Base-by-base conservation (phyloP, 2,113 vertebrate species). In the Oplegnathus fasciatus region DNA sequence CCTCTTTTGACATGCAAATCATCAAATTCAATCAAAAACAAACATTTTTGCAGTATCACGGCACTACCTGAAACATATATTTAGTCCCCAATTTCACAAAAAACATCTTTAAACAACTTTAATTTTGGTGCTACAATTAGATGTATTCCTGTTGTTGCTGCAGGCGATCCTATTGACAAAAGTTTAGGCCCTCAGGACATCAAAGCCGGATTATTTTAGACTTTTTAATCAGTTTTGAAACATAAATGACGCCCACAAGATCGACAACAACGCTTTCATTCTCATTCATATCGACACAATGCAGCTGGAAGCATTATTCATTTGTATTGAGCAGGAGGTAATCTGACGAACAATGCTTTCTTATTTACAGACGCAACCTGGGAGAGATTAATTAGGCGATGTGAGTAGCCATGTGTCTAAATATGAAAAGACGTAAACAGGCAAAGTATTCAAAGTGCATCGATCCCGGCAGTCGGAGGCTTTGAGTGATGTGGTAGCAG, bases 391-490 rank as follows among this genome's bases (percentile, higher is more conserved):
- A 87, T 89, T 82, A 78, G 85, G 46, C n/a, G 26, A 84, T 72
- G 52, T 17, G 69, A 81, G 67, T 26, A 37, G 52, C 30, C 60
- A 42, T 55, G 64, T 52, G 34, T 88, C 81, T 85, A 86, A 85
- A 83, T 78, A 90, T 70, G 64, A 82, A 79, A 61, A 82, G 80
- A 64, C 28, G 34, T 80, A 78, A 88, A 79, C 61, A 68, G 75
- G 79, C 81, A 67, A 72, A 85, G 83, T 83, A 89, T 89, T 88
- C 52, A 85, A 67, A 84, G 89, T 58, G 84, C 84, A 90, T 87
- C 22, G 86, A 92, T 91, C 87, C 17, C 48, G 5, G 64, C 86
- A 77, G 87, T 69, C 76, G 54, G 65, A 75, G 57, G 48, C 83
- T 87, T 24, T 78, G 84, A 86, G 75, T 78, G 89, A 90, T 89